Percentiles rank a stretch among this genome's conserved stretches.
phyloP scores from a whole-genome alignment of 2,888 invertebrate species.

The Aplocera efformata region DNA sequence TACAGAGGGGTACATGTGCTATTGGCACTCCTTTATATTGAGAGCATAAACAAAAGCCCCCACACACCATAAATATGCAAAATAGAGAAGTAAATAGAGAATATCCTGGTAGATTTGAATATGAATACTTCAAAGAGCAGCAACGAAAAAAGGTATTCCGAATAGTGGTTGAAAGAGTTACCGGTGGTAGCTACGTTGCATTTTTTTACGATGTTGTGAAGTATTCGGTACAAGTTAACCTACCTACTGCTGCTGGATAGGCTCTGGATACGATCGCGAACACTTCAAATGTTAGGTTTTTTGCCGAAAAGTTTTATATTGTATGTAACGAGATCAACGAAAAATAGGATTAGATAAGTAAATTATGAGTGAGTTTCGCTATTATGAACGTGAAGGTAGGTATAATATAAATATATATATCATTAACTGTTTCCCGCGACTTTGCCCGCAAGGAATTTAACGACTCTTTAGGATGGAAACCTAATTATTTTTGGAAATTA shows the following conservation, averaged over 20 bases:
- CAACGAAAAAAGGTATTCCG: constrained; percentile 1
- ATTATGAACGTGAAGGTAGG: too few relatives aligned
- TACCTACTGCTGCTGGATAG: constrained; percentile 7
- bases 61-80: constrained; percentile 54
- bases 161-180: constrained; percentile 19
- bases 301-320: constrained; percentile 6
- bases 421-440: too few relatives aligned
- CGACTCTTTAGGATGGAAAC: too few relatives aligned
- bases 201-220: constrained; percentile 19
- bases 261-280: constrained; percentile 9
- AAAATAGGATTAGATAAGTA: too few relatives aligned
- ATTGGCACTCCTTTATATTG: constrained; percentile 37
- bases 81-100: constrained; percentile 42
- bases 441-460: too few relatives aligned
- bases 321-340: background rate
- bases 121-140: constrained; percentile 37
- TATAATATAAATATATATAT: too few relatives aligned
- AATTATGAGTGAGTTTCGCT: too few relatives aligned
- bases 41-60: constrained; percentile 37
- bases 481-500: too few relatives aligned
- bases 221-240: constrained; percentile 21
- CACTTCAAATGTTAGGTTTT: constrained; percentile 16
- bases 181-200: constrained; percentile 10
- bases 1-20: constrained; percentile 44
- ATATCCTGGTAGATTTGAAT: constrained; percentile 51